Percentiles rank a stretch among this genome's conserved stretches.
phyloP scores from a whole-genome alignment of 2,797 vertebrate species.

The Pseudochirops cupreus region DNA sequence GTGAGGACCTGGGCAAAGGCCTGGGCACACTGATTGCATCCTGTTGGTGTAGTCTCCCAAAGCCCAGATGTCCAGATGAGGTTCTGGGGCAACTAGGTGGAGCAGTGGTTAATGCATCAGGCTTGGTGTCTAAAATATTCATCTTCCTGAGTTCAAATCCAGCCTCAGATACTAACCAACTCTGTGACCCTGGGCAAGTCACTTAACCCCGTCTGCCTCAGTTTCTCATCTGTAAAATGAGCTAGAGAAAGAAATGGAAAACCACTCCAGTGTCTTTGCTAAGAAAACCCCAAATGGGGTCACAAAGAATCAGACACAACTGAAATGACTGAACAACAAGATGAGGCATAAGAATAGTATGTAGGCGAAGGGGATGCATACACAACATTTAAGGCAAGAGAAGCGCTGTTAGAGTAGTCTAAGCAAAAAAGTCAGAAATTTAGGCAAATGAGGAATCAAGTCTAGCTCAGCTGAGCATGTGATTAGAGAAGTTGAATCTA shows the following conservation, averaged over 20 bases:
- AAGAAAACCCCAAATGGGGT: not conserved
- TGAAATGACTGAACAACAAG: conserved; percentile 13
- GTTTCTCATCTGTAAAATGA: not conserved
- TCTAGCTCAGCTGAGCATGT: not conserved
- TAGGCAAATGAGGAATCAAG: not conserved
- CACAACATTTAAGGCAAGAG: not conserved
- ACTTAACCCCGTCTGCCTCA: not conserved
- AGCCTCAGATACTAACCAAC: not conserved
- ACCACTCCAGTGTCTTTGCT: not conserved
- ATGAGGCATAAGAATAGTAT: not conserved
- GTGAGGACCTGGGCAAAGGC: not conserved
- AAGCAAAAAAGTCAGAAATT: not conserved
- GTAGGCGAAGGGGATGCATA: conserved; percentile 19
- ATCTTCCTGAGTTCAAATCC: not conserved
- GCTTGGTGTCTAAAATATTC: no score
- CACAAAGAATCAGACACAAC: not conserved
- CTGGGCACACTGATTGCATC: not conserved
- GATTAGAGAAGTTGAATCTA: not conserved
- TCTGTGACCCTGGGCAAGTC: not conserved
- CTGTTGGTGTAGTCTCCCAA: not conserved
- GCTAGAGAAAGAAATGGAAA: not conserved
- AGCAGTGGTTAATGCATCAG: not conserved
- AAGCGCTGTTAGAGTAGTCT: not conserved
- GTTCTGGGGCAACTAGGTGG: not conserved
- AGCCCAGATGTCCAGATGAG: not conserved